Base-by-base conservation (phyloP, 2,113 vertebrate species). In the Sylvia atricapilla region DNA sequence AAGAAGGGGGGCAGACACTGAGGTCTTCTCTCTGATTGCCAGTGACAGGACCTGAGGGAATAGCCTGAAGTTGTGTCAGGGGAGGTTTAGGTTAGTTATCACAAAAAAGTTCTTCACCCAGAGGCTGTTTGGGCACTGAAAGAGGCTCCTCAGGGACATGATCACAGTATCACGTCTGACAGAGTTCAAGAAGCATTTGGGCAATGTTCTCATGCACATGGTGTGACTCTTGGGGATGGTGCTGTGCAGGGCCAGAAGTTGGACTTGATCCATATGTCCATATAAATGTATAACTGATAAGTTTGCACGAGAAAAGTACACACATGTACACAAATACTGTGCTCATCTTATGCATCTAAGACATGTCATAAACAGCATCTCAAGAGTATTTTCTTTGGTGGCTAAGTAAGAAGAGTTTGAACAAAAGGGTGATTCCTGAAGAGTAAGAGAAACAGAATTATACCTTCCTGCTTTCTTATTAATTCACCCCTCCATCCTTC, bases 401-500 rank as follows among this genome's bases (percentile, higher is more conserved):
- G 8, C 2, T 55, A 43, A 41, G 79, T 13, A 33, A 84, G 15
- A 84, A 10, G 17, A 63, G 2, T 14, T 90, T 35, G 21, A 30
- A 43, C 18, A n/a, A 52, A 84, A 37, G 8, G 2, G 2, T 73
- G 6, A 62, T 11, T 16, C 46, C 14, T 62, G 6, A 60, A 64
- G 31, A 41, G 3, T 23, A 27, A 83, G 44, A 16, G 33, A 72
- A 89, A 60, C 35, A 66, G 5, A n/a, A 37, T 37, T 49, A 15
- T 64, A 44, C 39, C 20, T 74, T 81, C 30, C 25, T 50, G 6
- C 37, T 49, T 90, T 55, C 27, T 8, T 78, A 6, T 37, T 43
- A 31, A 44, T 49, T 63, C 2, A 3, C 4, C 3, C 3, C 7
- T 47, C 6, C 5, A 17, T 0, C 5, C 2, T 43, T 49, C 3